Base-by-base conservation (phyloP, 2,888 invertebrate genomes). In the Aporophyla nigra region DNA sequence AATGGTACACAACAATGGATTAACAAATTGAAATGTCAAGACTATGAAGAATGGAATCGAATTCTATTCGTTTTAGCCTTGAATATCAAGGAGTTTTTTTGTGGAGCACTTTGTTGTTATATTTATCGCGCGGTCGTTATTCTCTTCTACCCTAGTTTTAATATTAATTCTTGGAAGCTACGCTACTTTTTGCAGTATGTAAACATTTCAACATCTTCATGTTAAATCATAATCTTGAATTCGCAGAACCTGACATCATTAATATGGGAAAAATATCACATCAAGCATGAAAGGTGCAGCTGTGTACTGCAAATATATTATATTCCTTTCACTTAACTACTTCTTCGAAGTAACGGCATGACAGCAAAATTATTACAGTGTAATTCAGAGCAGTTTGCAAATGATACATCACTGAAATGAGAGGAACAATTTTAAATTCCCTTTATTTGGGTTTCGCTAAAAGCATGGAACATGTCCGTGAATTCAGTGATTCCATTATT, bases 11-110 rank as follows among this genome's bases (percentile, higher is more conserved):
- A 82, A 86, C 86, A 86, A 86, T 88, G 79, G 82, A 84, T 87
- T 83, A 87, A 78, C 86, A 86, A 86, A 86, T 87, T 87, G 84
- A 80, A 87, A 87, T 86, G 86, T 86, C 88, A 83, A 80, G 76
- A 76, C 72, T 83, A 78, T 80, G 83, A 83, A 74, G 75, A 87
- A 86, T 87, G 65, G 65, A 83, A 86, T 75, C 68, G 61, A 83
- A 82, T 73, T 79, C 69, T 56, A 58, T 78, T 83, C 53, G 33
- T 69, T 87, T 80, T 80, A 73, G 54, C 72, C 82, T 86, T 77
- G 73, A 68, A 66, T 67, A 67, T 74, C 72, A 73, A 78, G 65
- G 74, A 49, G 59, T 70, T 74, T 70, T 74, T 58, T 68, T 72
- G 63, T 78, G 16, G 43, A 76, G 59, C 27, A 66, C n/a, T 69